Evolutionary conservation across 2,888 invertebrate species (phyloP).

Genomic region (Synergus laeviventris): DNA sequence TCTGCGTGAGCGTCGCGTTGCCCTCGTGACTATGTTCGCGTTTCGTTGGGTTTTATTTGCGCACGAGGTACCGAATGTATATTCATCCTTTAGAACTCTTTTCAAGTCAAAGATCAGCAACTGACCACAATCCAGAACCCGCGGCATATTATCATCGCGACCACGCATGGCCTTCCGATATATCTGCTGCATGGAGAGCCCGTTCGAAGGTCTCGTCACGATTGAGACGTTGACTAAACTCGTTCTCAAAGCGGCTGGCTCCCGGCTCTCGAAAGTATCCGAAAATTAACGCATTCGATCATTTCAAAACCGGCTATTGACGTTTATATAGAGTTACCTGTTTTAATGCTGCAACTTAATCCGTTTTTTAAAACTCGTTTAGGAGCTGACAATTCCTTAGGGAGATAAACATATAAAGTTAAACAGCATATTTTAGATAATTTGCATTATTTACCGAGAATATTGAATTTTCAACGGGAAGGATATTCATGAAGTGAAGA

Average conservation of each 20-base stretch:
- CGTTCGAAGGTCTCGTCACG: slow-evolving; percentile 36
- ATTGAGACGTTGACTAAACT: slow-evolving; percentile 38
- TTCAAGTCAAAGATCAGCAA: slow-evolving; percentile 17
- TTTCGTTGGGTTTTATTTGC: slow-evolving; percentile 52
- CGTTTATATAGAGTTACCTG: slow-evolving; percentile 22
- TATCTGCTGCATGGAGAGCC: slow-evolving; percentile 11
- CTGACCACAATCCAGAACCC: slow-evolving; percentile 22
- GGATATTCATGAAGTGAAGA: slow-evolving; percentile 6
- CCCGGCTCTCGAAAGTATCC: slow-evolving; percentile 31
- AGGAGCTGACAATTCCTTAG: not conserved
- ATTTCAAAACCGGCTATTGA: slow-evolving; percentile 39
- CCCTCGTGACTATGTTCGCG: slow-evolving; percentile 62
- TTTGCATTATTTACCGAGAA: not conserved
- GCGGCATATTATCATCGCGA: slow-evolving; percentile 33
- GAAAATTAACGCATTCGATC: slow-evolving; percentile 36
- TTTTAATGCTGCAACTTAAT: slow-evolving; percentile 16
- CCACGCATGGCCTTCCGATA: slow-evolving; percentile 23
- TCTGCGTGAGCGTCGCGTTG: slow-evolving; percentile 61
- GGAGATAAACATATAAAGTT: not conserved
- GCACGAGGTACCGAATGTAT: slow-evolving; percentile 47
- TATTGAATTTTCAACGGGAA: slow-evolving; percentile 13
- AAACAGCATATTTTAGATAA: not conserved
- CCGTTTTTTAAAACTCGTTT: slow-evolving; percentile 1
- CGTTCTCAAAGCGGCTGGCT: slow-evolving; percentile 28
- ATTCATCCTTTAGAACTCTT: slow-evolving; percentile 16